Base-by-base conservation (phyloP, 2,797 vertebrate genomes). In the Naso thynnoides region DNA sequence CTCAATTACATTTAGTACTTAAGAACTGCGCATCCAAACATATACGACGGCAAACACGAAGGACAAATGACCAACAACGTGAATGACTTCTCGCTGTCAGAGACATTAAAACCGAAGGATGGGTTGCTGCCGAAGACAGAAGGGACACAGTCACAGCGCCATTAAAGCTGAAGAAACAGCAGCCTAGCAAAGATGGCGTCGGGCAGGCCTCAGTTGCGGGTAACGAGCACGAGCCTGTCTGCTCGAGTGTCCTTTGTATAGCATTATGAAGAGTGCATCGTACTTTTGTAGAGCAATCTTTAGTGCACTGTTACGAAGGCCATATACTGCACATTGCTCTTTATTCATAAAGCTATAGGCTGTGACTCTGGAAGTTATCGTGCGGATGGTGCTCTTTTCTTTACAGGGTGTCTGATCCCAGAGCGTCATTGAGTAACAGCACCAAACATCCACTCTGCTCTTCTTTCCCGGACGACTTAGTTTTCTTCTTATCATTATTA, bases 121-220 rank as follows among this genome's bases (percentile, higher is more conserved):
- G 5, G 1, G 21, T 26, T 56, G 2, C 56, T 8, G 0, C 6
- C 14, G 13, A 10, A 6, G 42, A 55, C n/a, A 47, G 1, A 48
- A n/a, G 1, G 6, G 3, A 27, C 39, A 18, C 21, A 21, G 19
- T 3, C 31, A 0, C 1, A 8, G 57, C 76, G 78, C 84, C 74
- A 85, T 89, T 84, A 79, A 50, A 47, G 61, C 42, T 1, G 4
- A 31, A 21, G 6, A 16, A 23, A 57, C 24, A 14, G 11, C 52
- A 75, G 78, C 63, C 53, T 77, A 75, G 78, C 70, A 86, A 87
- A 88, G 41, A 86, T 87, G 83, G 78, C 76, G 78, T 45, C 66
- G 0, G 55, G 6, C 11, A 1, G 4, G 27, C 8, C 10, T 42
- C 1, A 6, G 2, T 11, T 4, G 0, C 19, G 1, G 15, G 19